Base-by-base conservation (phyloP, 2,113 vertebrate species). In the Axis porcinus region DNA sequence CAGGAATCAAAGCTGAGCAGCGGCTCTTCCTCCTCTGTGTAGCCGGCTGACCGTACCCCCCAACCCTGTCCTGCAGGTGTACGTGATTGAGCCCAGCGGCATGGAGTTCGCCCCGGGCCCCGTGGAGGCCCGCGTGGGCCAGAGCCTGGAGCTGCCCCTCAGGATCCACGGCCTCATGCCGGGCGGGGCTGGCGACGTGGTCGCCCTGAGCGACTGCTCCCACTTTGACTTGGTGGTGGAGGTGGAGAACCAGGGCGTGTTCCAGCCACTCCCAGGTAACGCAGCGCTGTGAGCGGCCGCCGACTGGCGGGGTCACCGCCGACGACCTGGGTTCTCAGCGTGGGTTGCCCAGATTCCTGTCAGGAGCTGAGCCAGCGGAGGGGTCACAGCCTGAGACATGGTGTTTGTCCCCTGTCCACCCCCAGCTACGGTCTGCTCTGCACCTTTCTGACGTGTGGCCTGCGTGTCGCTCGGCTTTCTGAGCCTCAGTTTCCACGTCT, bases 151-250 rank as follows among this genome's bases (percentile, higher is more conserved):
- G 95, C 99, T 99, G 85, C 99, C 99, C 0, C 98, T 99, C 92
- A 98, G 98, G 93, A 99, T 99, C 93, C 99, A 98, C 0, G 99
- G 99, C 15, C 93, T 99, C 2, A 98, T 99, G 54, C 98, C 98
- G 0, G 98, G 97, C 0, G 98, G 98, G 30, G 98, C 97, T 0
- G 98, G 82, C 0, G 98, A 99, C 96, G 98, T 97, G 1, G 99
- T 99, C 52, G 99, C 99, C 21, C 98, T 99, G 83, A 99, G 99
- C 0, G 99, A 99, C 99, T 99, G 99, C 97, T 99, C 99, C 7
- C 99, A 99, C 86, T 99, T 99, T 57, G 99, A 99, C 96, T 98
- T 99, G 91, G 94, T 96, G 43, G 98, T 99, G 28, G 98, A 99
- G 93, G 98, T 99, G 97, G 99, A 99, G 97, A 99, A 98, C 94